Conservation (phyloP, 2,888 invertebrate genomes). For the Priocnemis perturbator region DNA sequence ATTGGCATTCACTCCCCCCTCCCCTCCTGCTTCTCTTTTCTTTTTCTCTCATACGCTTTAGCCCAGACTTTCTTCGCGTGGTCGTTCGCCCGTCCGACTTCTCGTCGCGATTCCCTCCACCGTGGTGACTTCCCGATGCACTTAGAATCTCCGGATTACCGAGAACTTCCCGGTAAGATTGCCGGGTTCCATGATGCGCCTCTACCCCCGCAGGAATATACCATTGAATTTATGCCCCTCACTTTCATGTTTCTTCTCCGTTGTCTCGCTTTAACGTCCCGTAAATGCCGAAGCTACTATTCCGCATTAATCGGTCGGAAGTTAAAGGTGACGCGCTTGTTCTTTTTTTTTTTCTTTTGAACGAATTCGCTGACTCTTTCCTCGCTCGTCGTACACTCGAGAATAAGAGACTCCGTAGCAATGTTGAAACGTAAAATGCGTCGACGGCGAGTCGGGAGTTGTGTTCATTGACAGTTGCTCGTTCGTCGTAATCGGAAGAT, state of each 20-base stretch:
- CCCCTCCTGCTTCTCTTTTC: constrained; percentile 17
- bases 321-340: too few relatives aligned
- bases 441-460: not conserved
- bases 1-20: constrained; percentile 13
- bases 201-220: not conserved
- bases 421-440: constrained; percentile 25
- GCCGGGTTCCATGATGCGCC: not conserved
- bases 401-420: too few relatives aligned
- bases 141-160: constrained; percentile 17
- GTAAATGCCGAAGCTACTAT: not conserved
- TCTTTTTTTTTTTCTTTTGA: too few relatives aligned
- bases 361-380: too few relatives aligned
- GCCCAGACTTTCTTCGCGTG: constrained; percentile 21
- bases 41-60: constrained; percentile 22
- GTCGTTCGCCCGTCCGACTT: constrained; percentile 18
- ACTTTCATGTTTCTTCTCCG: not conserved
- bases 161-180: constrained; percentile 8
- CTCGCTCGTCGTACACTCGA: too few relatives aligned
- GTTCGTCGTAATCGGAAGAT: constrained; percentile 34
- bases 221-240: constrained; percentile 1
- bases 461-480: constrained; percentile 8
- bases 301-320: too few relatives aligned
- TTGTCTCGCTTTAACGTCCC: not conserved
- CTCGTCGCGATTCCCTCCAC: constrained; percentile 17
- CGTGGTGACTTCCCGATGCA: constrained; percentile 7